Percentiles rank a stretch among this genome's conserved stretches.
Conservation (phyloP, 1,140 invertebrate species). For the Neelides sp. region DNA sequence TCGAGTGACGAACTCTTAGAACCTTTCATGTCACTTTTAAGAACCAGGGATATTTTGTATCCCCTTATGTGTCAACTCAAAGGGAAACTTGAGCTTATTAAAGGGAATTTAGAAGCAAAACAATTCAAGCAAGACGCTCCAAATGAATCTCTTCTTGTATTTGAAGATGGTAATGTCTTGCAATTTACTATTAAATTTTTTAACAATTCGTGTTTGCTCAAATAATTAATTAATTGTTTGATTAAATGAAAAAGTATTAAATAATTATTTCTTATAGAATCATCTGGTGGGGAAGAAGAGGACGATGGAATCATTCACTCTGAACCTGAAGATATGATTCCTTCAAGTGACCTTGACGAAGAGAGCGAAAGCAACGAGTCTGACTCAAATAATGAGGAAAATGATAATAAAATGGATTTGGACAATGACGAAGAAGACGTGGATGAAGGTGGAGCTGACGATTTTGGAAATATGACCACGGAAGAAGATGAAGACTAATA, state of each 20-base stretch:
- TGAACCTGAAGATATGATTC: constrained; percentile 30
- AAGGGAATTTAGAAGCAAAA: constrained; percentile 29
- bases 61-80: constrained; percentile 42
- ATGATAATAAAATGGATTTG: constrained; percentile 2
- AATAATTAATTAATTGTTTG: constrained; percentile 41
- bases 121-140: constrained; percentile 26
- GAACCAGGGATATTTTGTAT: constrained; percentile 43
- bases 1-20: constrained; percentile 42
- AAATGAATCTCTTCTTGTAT: constrained; percentile 29
- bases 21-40: constrained; percentile 47
- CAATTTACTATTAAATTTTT: too few relatives aligned
- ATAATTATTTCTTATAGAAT: constrained; percentile 18
- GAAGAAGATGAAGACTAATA: constrained; percentile 12
- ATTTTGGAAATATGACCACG: constrained; percentile 1
- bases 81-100: constrained; percentile 42
- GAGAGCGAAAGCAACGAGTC: constrained; percentile 5
- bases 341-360: constrained; percentile 28
- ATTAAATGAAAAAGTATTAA: constrained; percentile 36
- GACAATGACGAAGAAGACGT: neutral
- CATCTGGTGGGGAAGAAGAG: constrained; percentile 28
- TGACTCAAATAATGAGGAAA: constrained; percentile 6
- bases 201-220: neutral
- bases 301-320: constrained; percentile 29
- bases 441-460: constrained; percentile 7
- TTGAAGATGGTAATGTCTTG: constrained; percentile 27